Conservation (phyloP, 1,140 invertebrate genomes). For the Paraescarpia echinospica region DNA sequence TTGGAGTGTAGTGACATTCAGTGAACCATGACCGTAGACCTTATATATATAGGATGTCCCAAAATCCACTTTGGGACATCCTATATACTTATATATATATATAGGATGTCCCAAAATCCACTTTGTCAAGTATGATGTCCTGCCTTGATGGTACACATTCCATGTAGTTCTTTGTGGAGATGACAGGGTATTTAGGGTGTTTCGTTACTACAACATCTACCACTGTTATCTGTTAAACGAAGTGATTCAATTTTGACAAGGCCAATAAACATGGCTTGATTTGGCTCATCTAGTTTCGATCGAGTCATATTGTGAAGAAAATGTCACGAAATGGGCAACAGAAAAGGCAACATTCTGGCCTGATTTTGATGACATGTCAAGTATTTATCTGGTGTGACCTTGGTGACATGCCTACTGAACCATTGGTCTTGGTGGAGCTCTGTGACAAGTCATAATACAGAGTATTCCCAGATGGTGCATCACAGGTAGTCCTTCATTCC, state of each 20-base stretch:
- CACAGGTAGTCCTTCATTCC: neutral
- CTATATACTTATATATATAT: too few species aligned
- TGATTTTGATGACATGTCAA: neutral
- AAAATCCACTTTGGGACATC: too few species aligned
- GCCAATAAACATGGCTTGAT: neutral
- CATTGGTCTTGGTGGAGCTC: neutral
- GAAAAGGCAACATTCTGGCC: neutral
- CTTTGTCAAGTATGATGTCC: neutral
- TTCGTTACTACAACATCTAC: neutral
- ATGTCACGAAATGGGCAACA: neutral
- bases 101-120: neutral
- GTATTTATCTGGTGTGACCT: neutral
- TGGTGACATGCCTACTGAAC: neutral
- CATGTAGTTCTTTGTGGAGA: neutral
- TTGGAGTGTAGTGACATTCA: neutral
- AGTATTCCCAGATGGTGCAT: neutral
- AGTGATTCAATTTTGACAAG: neutral
- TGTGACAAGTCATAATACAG: neutral
- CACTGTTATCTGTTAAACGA: neutral
- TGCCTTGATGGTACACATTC: neutral
- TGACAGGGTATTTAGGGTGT: too few species aligned
- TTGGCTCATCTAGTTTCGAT: too few species aligned
- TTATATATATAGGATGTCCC: neutral
- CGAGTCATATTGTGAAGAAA: neutral
- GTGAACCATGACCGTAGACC: neutral